Evolutionary conservation across 2,797 vertebrate species (phyloP).

Genomic region (Neopelma chrysocephalum): DNA sequence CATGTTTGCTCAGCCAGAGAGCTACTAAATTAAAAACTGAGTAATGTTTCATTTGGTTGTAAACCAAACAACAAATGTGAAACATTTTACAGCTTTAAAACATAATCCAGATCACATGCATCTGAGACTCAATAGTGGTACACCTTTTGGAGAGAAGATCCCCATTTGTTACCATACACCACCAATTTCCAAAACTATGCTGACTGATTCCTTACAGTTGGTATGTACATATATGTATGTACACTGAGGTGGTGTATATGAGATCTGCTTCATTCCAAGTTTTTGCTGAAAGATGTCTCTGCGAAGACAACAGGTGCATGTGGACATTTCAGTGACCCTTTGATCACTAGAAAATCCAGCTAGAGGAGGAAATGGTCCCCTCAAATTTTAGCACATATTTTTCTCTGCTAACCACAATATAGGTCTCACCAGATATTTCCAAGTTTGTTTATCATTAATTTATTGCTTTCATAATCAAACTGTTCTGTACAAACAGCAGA

Average conservation of each 20-base stretch:
- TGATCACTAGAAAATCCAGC: background rate
- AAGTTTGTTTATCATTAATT: background rate
- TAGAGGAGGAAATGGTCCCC: background rate
- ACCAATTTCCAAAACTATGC: background rate
- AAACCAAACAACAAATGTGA: background rate
- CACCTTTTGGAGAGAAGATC: background rate
- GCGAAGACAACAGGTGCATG: background rate
- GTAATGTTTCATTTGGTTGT: background rate
- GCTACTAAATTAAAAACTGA: background rate
- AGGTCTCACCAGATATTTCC: background rate
- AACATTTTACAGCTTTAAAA: background rate
- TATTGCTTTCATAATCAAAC: background rate
- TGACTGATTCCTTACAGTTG: background rate
- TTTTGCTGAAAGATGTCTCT: background rate
- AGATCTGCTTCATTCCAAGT: background rate
- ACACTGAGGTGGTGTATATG: accelerated
- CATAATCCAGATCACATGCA: background rate
- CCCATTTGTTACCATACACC: background rate
- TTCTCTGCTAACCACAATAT: background rate
- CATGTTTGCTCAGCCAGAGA: background rate
- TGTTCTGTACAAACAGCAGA: background rate
- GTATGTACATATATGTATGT: accelerated
- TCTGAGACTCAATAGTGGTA: background rate
- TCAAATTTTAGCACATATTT: background rate
- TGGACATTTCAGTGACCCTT: background rate